Base-by-base conservation (phyloP, 53 echinoderm and acorn worm genomes). In the Actinopyga echinites region DNA sequence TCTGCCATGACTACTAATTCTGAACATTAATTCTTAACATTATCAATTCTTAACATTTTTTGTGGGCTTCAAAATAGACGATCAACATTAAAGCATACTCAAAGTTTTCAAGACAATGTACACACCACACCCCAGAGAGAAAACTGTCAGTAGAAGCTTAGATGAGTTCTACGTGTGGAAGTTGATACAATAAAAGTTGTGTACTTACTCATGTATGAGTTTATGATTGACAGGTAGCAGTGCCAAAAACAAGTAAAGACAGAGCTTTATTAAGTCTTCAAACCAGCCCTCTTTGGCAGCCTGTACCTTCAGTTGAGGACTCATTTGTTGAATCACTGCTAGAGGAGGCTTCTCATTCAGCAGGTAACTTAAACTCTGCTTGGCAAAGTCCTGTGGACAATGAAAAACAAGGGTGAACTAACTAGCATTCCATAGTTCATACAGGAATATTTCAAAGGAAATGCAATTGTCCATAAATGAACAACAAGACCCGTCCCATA, bases 121-220 rank as follows among this genome's bases (percentile, higher is more conserved):
- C 40, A 40, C 8, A 40, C 7, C 40, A 40, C 0, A 40, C 7
- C 10, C 7, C 40, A 8, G 40, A 40, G 2, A 40, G 40, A 40
- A 40, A 40, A 5, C 10, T 40, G 40, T 7, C 10, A 10, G 40
- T 40, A 15, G 3, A 49, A 17, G 49, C 15, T 15, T 49, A 10
- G 40, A 40, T 40, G 10, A 40, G 40, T n/a, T n/a, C n/a, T n/a
- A 40, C 8, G 2, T 40, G 7, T 26, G 8, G 20, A 60, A 1
- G 20, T 15, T 60, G 60, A 25, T 21, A 19, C 19, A 63, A 7
- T 3, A n/a, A 63, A 12, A 30, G 31, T 30, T 10, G 21, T 13
- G 8, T 17, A 85, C 99, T 99, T 60, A 99, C 99, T 92, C 99
- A 87, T 99, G 99, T 31, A 99, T 99, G 35, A 99, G 91, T 83